A percentile compares a stretch with the other conserved stretches of the same genome.
These are phyloP conservation scores for Ephydatia muelleri DNA, from an alignment of 37 sponge, comb jelly and placozoan species.

Conservation along the genomic window DNA sequence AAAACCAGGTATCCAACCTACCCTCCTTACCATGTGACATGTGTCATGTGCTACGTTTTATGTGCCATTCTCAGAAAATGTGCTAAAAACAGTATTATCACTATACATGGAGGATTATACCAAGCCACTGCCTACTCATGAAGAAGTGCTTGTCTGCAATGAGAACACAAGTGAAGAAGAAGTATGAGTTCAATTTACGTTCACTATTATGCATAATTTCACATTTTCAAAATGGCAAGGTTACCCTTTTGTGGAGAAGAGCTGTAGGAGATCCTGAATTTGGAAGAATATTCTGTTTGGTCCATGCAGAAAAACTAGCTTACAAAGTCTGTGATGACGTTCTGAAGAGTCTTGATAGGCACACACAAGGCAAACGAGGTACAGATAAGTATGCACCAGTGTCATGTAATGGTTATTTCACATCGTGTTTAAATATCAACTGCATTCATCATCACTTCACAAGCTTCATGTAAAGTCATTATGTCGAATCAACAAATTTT, in stretches of 20 bases:
- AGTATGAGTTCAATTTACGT: slow-evolving; percentile 11
- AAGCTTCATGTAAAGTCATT: too few species aligned
- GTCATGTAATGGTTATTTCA: too few species aligned
- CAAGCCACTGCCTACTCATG: slow-evolving; percentile 63
- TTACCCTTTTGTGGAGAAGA: slow-evolving; percentile 69
- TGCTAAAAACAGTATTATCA: slow-evolving; percentile 46
- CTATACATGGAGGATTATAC: slow-evolving; percentile 47
- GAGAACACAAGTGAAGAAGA: slow-evolving; percentile 67
- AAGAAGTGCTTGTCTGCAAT: slow-evolving; percentile 67
- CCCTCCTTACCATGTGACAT: not conserved
- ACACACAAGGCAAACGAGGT: slow-evolving; percentile 34
- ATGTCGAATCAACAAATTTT: too few species aligned
- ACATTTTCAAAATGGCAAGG: too few species aligned
- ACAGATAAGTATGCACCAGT: too few species aligned
- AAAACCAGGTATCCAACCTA: too few species aligned
- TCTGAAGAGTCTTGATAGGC: slow-evolving; percentile 21
- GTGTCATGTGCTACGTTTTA: not conserved
- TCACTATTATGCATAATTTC: too few species aligned
- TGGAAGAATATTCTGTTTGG: slow-evolving; percentile 62
- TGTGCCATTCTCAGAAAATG: slow-evolving; percentile 29
- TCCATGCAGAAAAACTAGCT: slow-evolving; percentile 70
- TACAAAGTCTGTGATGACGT: slow-evolving; percentile 64
- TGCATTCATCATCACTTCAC: too few species aligned
- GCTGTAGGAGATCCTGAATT: slow-evolving; percentile 59
- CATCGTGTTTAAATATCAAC: too few species aligned